Conservation (phyloP, 1,140 invertebrate species). For the Listronotus bonariensis region DNA sequence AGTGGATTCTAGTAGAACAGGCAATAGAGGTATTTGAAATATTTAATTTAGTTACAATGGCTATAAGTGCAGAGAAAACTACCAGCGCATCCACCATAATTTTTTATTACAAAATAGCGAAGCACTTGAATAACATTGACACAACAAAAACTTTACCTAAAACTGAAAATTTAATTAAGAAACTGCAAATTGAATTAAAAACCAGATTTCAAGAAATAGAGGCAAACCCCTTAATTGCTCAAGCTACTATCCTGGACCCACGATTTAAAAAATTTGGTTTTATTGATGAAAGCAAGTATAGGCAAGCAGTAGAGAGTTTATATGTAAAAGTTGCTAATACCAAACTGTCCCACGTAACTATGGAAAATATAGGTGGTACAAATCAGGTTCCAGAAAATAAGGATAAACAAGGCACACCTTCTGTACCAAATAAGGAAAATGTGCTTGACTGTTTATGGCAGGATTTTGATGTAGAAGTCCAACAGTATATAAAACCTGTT, state of each 20-base stretch:
- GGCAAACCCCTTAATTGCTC: constrained; percentile 12
- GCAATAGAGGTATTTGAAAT: constrained; percentile 8
- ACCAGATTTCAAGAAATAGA: constrained; percentile 2
- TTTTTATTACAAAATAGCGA: constrained; percentile 26
- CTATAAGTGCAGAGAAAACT: constrained; percentile 43
- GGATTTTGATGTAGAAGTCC: constrained; percentile 29
- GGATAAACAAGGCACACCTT: not conserved
- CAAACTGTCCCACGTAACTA: constrained; percentile 38
- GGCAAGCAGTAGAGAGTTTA: constrained; percentile 18
- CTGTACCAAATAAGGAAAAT: constrained; percentile 23
- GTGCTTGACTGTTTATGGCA: constrained; percentile 16
- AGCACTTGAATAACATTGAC: constrained; percentile 26
- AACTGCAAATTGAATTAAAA: constrained; percentile 13
- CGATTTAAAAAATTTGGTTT: constrained; percentile 40
- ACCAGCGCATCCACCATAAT: constrained; percentile 42
- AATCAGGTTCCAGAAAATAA: no score
- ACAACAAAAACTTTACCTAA: constrained; percentile 32
- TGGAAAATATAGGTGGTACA: constrained; percentile 40
- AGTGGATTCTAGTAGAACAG: constrained; percentile 21
- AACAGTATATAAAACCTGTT: constrained; percentile 13
- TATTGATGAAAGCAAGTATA: constrained; percentile 30
- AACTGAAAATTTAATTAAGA: constrained; percentile 33
- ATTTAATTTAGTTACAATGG: constrained; percentile 39
- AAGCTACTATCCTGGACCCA: constrained; percentile 39
- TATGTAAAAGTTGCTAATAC: constrained; percentile 25